A percentile compares a stretch with the other conserved stretches of the same genome.
Evolutionary conservation across 2,113 vertebrate species (phyloP).

Genomic region (Marmota flaviventris): DNA sequence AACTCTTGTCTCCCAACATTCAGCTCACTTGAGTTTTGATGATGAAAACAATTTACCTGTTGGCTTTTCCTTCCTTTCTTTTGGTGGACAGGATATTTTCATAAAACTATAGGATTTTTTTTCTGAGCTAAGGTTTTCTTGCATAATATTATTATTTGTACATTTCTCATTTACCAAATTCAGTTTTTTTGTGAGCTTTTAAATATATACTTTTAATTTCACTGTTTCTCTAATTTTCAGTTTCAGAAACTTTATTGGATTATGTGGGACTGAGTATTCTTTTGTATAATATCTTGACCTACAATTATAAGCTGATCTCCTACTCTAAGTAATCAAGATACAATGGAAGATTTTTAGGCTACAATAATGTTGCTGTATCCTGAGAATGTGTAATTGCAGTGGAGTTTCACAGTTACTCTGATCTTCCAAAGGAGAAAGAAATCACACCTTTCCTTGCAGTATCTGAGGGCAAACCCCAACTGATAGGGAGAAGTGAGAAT

Average conservation of each 20-base stretch:
- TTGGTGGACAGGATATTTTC: not conserved
- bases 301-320: not conserved
- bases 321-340: not conserved
- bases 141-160: not conserved
- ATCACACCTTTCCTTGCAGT: not conserved
- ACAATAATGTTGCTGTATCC: not conserved
- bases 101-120: not conserved
- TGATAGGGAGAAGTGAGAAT: not conserved
- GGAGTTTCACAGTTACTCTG: not conserved
- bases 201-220: not conserved
- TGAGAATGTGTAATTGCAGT: not conserved
- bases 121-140: not conserved
- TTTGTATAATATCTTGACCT: not conserved
- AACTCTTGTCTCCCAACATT: not conserved
- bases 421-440: not conserved
- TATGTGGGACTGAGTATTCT: not conserved
- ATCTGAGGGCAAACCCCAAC: not conserved
- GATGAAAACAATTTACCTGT: not conserved
- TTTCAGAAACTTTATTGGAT: not conserved
- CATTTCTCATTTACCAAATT: not conserved
- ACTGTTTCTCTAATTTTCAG: slow-evolving; percentile 19
- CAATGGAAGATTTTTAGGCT: not conserved
- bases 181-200: not conserved
- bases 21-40: not conserved
- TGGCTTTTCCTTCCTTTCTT: not conserved